A percentile compares a stretch with the other conserved stretches of the same genome.
These are phyloP conservation scores for Zoanthus sansibaricus DNA, from an alignment of 92 coral and sea anemone genomes.

Conservation along the genomic window DNA sequence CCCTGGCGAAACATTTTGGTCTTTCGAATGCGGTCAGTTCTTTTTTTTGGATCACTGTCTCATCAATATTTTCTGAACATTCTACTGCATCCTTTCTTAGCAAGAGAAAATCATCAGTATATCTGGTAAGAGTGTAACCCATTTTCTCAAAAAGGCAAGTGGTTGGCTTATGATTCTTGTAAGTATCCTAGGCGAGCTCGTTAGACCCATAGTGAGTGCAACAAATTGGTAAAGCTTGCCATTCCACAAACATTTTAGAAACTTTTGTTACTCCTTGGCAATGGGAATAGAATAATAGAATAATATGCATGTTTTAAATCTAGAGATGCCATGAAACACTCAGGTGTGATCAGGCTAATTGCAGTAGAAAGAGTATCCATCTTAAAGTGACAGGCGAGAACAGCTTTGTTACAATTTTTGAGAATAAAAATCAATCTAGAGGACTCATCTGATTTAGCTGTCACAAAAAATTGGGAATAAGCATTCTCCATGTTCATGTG, in stretches of 20 bases:
- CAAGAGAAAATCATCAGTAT: neutral
- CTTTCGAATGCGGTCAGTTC: conserved; percentile 18
- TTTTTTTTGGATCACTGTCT: neutral
- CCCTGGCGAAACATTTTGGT: conserved; percentile 67
- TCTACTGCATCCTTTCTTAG: neutral
- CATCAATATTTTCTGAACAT: neutral
- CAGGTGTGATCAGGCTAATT: neutral
- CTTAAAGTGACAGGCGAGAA: too few species aligned
- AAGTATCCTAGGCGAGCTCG: too few species aligned
- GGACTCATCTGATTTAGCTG: neutral
- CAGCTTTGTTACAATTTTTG: neutral
- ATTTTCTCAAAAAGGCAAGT: neutral
- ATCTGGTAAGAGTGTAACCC: neutral
- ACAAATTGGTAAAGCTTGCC: neutral
- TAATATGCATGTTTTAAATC: too few species aligned
- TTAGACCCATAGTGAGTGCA: neutral
- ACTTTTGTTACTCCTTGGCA: neutral
- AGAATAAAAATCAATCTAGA: neutral
- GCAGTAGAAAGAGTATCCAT: too few species aligned
- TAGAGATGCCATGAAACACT: neutral
- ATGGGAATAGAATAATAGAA: neutral
- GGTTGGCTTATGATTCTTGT: neutral
- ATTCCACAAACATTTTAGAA: neutral
- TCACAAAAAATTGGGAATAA: too few species aligned
- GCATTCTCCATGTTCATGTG: too few species aligned